phyloP scores from a whole-genome alignment of 2,797 vertebrate genomes.

The Clamator glandarius region DNA sequence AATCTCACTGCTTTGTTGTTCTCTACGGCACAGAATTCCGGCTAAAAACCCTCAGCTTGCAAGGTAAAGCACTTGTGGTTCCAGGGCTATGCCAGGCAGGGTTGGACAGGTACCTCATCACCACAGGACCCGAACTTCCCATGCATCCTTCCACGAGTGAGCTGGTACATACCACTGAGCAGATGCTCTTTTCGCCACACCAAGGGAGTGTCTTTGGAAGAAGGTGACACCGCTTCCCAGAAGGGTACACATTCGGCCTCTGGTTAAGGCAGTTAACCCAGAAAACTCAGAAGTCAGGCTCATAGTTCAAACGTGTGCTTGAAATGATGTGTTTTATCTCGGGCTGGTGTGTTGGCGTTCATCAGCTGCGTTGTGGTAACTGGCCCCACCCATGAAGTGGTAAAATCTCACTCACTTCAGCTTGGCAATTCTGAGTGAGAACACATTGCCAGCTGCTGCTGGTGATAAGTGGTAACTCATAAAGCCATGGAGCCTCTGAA shows the following conservation, averaged over 20 bases:
- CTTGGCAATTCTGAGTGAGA: background rate
- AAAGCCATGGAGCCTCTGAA: accelerated
- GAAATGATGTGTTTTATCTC: background rate
- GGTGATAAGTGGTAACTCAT: background rate
- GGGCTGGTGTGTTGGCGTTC: background rate
- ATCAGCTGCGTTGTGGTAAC: background rate
- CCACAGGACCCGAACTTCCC: background rate
- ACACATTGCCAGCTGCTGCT: background rate
- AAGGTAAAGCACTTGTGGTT: conserved; percentile 79
- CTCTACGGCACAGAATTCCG: conserved; percentile 96
- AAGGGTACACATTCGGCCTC: background rate
- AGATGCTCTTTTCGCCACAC: background rate
- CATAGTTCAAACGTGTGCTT: background rate
- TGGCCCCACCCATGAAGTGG: accelerated
- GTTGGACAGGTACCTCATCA: background rate
- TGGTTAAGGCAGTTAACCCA: background rate
- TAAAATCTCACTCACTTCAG: background rate
- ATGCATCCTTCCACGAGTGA: background rate
- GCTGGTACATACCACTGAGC: background rate
- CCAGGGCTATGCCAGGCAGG: background rate
- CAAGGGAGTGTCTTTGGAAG: background rate
- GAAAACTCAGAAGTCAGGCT: background rate
- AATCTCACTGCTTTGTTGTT: conserved; percentile 94
- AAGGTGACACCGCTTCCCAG: background rate
- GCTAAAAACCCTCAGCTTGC: conserved; percentile 94